Evolutionary conservation across 2,113 vertebrate genomes (phyloP).

Genomic region (Trematomus loennbergii): DNA sequence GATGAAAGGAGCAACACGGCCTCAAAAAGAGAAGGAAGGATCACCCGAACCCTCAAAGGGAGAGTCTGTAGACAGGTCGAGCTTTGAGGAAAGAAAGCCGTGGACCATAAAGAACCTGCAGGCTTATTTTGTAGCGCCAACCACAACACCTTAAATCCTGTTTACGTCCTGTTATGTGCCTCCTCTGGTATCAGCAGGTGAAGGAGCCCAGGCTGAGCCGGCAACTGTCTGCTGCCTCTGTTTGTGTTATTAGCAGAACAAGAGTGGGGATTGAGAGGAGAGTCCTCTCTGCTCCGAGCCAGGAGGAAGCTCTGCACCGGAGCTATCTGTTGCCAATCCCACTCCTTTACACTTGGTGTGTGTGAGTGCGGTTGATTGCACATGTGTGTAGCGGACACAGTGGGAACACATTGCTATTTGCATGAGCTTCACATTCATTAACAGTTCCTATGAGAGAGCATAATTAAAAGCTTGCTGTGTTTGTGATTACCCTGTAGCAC

Average conservation of each 20-base stretch:
- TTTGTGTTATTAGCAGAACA: conserved; percentile 37
- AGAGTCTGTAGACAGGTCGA: conserved; percentile 23
- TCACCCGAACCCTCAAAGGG: conserved; percentile 41
- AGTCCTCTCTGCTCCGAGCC: conserved; percentile 16
- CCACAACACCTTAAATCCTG: not conserved
- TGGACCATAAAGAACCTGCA: conserved; percentile 14
- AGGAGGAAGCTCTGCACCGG: conserved; percentile 13
- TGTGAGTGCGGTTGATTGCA: conserved; percentile 2
- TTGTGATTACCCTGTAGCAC: conserved; percentile 80
- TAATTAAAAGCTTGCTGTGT: conserved; percentile 84
- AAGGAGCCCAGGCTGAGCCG: conserved; percentile 31
- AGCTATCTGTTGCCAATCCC: conserved; percentile 29
- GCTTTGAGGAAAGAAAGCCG: conserved; percentile 18
- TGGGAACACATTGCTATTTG: conserved; percentile 60
- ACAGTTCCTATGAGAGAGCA: conserved; percentile 75
- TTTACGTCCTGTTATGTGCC: conserved; percentile 22
- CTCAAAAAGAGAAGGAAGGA: conserved; percentile 37
- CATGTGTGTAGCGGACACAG: conserved; percentile 42
- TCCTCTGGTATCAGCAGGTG: conserved; percentile 35
- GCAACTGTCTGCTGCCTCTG: conserved; percentile 36
- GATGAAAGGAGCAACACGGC: conserved; percentile 20
- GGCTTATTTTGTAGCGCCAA: conserved; percentile 24
- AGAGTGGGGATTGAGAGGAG: conserved; percentile 24
- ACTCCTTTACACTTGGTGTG: conserved; percentile 27
- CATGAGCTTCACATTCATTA: conserved; percentile 77